Evolutionary conservation across 2,113 vertebrate genomes (phyloP).

Genomic region (Polyodon spathula): DNA sequence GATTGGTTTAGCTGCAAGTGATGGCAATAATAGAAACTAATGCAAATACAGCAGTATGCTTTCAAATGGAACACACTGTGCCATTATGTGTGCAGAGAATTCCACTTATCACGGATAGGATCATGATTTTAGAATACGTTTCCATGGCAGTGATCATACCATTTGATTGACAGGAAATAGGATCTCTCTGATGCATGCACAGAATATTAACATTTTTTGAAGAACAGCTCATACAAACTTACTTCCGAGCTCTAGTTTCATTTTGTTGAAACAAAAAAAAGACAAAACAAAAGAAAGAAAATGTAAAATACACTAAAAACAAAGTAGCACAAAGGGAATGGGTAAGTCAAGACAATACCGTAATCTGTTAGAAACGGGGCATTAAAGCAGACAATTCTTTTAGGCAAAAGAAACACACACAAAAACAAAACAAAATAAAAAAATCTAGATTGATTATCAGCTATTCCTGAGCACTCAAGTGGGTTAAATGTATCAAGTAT

Average conservation of each 20-base stretch:
- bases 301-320: conserved; percentile 65
- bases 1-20: conserved; percentile 42
- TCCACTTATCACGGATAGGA: conserved; percentile 97
- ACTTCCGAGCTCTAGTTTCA: conserved; percentile 99
- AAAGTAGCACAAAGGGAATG: conserved; percentile 35
- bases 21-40: conserved; percentile 44
- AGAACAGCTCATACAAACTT: conserved; percentile 77
- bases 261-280: conserved; percentile 95
- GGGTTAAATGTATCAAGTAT: too few relatives aligned
- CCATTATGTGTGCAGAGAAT: conserved; percentile 64
- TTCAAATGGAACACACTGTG: conserved; percentile 10
- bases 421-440: conserved; percentile 27
- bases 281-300: conserved; percentile 71
- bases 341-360: not conserved
- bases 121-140: conserved; percentile 68
- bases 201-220: conserved; percentile 70
- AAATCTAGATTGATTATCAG: conserved; percentile 50
- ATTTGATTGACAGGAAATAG: conserved; percentile 74
- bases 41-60: conserved; percentile 18
- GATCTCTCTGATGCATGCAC: conserved; percentile 87
- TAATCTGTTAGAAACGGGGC: not conserved
- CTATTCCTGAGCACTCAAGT: too few relatives aligned
- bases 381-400: not conserved
- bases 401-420: not conserved
- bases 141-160: conserved; percentile 73